These are phyloP conservation scores for Nyctalus aviator DNA, from an alignment of 2,797 vertebrate species.

Conservation along the genomic window DNA sequence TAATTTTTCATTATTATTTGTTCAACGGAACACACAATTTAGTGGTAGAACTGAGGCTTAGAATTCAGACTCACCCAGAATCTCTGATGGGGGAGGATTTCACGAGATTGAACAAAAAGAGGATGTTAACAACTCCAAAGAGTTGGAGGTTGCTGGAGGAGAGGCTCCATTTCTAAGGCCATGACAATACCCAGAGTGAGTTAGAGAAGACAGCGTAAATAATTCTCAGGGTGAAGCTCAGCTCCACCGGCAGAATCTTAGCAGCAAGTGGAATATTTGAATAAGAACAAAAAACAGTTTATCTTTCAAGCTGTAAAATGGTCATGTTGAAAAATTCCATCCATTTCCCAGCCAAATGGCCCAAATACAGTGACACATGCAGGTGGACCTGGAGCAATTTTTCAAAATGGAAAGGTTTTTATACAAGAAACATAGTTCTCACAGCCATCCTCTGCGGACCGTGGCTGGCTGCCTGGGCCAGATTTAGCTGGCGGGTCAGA, in stretches of 20 bases:
- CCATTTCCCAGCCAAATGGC: constrained; percentile 69
- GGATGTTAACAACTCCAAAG: neutral
- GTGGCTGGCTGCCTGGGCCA: constrained; percentile 41
- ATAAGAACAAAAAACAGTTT: constrained; percentile 43
- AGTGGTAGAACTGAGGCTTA: neutral
- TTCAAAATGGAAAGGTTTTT: constrained; percentile 75
- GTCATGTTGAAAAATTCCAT: constrained; percentile 76
- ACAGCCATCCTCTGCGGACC: constrained; percentile 37
- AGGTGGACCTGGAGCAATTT: constrained; percentile 49
- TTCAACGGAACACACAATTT: neutral
- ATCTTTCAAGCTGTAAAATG: constrained; percentile 76
- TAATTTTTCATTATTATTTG: constrained; percentile 41
- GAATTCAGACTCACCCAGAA: neutral
- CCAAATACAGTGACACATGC: constrained; percentile 66
- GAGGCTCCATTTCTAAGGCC: constrained; percentile 18
- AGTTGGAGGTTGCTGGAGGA: constrained; percentile 4
- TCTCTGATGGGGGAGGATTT: neutral
- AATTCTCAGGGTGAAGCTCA: constrained; percentile 29
- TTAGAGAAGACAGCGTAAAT: constrained; percentile 60
- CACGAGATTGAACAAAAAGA: neutral
- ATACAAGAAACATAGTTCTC: constrained; percentile 66
- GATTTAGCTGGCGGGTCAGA: constrained; percentile 43
- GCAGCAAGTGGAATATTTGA: constrained; percentile 77
- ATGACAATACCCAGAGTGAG: constrained; percentile 69
- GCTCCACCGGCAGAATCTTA: constrained; percentile 60